These are phyloP conservation scores for Zaprionus capensis DNA, from an alignment of 1,140 invertebrate species.

Conservation along the genomic window DNA sequence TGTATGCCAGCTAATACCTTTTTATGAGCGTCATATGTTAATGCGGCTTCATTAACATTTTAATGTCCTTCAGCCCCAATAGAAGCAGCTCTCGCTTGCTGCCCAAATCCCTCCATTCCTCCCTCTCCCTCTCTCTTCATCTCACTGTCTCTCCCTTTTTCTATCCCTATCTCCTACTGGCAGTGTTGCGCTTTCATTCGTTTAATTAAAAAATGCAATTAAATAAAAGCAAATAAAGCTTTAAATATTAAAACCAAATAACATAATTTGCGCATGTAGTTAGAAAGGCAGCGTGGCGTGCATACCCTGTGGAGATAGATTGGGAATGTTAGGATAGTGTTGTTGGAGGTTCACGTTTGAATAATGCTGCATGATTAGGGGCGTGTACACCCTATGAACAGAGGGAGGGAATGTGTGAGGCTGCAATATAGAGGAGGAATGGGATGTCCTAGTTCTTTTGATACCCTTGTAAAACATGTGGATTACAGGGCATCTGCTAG, in stretches of 20 bases:
- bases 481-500: neutral
- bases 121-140: neutral
- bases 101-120: neutral
- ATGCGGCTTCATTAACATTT: conserved; percentile 81
- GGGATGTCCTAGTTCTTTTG: too few relatives aligned
- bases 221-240: conserved; percentile 63
- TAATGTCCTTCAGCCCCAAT: conserved; percentile 69
- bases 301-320: neutral
- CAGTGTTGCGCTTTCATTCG: conserved; percentile 9
- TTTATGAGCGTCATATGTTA: conserved; percentile 81
- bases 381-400: too few relatives aligned
- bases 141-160: neutral
- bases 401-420: too few relatives aligned
- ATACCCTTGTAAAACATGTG: too few relatives aligned
- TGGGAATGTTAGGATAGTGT: neutral
- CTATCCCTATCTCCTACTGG: neutral
- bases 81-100: conserved; percentile 33
- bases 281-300: neutral
- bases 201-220: conserved; percentile 80
- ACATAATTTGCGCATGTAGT: conserved; percentile 37
- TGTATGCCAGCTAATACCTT: conserved; percentile 71
- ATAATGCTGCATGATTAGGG: too few relatives aligned
- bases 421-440: too few relatives aligned
- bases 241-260: conserved; percentile 46
- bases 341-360: neutral